Evolutionary conservation across 2,797 vertebrate species (phyloP), one percentile per base, ranked within the genome.

Genomic region (Rhyacichthys aspro): DNA sequence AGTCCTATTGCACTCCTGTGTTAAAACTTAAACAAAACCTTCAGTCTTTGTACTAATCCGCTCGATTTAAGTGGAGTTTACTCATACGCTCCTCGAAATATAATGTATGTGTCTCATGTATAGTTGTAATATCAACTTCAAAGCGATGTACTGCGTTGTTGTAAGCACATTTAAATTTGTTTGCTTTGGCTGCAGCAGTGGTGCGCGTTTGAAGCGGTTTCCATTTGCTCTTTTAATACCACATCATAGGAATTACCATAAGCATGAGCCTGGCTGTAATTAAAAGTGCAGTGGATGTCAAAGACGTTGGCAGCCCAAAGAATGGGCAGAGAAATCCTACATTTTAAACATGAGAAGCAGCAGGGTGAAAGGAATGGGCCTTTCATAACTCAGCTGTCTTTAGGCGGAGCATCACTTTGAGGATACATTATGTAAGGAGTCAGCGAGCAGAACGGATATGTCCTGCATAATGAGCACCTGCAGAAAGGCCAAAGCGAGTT

Each of bases 1-100:
- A 61, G 66, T 50, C 55, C 59, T 46, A 54, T 64, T 59, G 58
- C 84, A 85, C 85, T 83, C 82, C 70, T 76, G 60, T 2, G 44
- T 54, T 78, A 34, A 49, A 65, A 44, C 55, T 63, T 28, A 66
- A 28, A 55, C 50, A 34, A n/a, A 61, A 42, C n/a, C n/a, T 61
- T 45, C 17, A 16, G 43, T 41, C 19, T 72, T 69, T 15, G 53
- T 43, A 44, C 65, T 80, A 79, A 82, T 78, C 72, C 47, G 17
- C 68, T 76, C 76, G 45, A 76, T 63, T 38, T 72, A 49, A 61
- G 57, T 64, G 63, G 60, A 65, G 44, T 79, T 74, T 61, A 69
- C 58, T 63, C 55, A 23, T 39, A 43, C 19, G 44, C 61, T 78
- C 70, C 49, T 59, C 65, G 48, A 56, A 23, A 45, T 69, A 69